Conservation (phyloP, 1,140 invertebrate species). For the Drosophila quadrilineata region DNA sequence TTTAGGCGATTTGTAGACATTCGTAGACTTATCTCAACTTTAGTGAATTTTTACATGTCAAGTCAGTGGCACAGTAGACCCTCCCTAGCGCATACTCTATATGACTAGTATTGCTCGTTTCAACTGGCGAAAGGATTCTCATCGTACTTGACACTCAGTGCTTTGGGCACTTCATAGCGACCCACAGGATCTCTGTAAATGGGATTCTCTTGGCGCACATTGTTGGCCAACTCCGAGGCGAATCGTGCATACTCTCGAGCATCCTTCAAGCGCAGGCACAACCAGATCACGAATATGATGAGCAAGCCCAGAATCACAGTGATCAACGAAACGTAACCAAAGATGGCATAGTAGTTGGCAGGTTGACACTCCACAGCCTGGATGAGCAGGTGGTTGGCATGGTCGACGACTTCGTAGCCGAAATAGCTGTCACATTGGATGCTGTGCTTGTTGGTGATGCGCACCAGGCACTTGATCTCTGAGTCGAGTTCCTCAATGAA, state of each 20-base stretch:
- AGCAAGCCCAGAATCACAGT: slow-evolving; percentile 82
- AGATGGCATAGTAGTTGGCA: slow-evolving; percentile 37
- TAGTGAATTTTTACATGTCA: no score
- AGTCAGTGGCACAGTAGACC: no score
- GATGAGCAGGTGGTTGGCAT: slow-evolving; percentile 75
- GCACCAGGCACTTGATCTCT: slow-evolving; percentile 76
- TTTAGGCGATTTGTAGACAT: no score
- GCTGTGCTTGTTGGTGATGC: slow-evolving; percentile 79
- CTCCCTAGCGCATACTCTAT: no score
- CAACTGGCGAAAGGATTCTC: slow-evolving; percentile 65
- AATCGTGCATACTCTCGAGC: slow-evolving; percentile 82
- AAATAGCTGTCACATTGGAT: slow-evolving; percentile 82
- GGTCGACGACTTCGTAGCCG: slow-evolving; percentile 80
- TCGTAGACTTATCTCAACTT: no score
- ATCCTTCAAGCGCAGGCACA: slow-evolving; percentile 81
- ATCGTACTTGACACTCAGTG: slow-evolving; percentile 46
- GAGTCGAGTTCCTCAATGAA: slow-evolving; percentile 59
- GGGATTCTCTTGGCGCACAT: slow-evolving; percentile 82
- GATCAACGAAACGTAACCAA: slow-evolving; percentile 79
- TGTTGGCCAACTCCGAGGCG: slow-evolving; percentile 79
- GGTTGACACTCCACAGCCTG: slow-evolving; percentile 80
- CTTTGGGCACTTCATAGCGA: slow-evolving; percentile 82
- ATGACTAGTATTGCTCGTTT: not conserved
- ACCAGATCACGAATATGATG: slow-evolving; percentile 79
- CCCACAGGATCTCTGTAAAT: slow-evolving; percentile 83